Evolutionary conservation across 2,113 vertebrate genomes (phyloP), one percentile per base, ranked within the genome.

Genomic region (Phoxinus phoxinus): DNA sequence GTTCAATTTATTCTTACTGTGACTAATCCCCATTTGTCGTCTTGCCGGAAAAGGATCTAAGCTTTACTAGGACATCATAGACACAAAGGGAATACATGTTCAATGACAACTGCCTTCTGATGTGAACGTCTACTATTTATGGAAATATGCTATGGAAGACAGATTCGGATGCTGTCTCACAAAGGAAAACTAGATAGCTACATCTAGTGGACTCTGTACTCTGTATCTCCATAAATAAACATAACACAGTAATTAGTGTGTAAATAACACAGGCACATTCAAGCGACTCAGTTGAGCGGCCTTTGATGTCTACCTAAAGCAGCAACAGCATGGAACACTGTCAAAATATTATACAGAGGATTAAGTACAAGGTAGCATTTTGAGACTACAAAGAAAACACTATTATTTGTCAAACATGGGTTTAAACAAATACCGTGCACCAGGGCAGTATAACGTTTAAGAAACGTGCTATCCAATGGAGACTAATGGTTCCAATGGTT

Each of bases 1-100:
- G 63, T 61, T 48, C 30, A 35, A 71, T 74, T 86, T 80, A 58
- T 44, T 78, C 81, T 25, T 35, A 63, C 74, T 75, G 84, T 30
- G 81, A 86, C 84, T 84, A 80, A 80, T 83, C 84, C 76, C 74
- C 25, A 72, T 83, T 86, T 83, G 59, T 53, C 32, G 30, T 32
- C n/a, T 53, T 56, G 27, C 23, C 32, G 48, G 77, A 65, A 83
- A 81, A 73, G 58, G 56, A 88, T 83, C 74, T 56, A 58, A 80
- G 74, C 67, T 35, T 85, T 74, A 48, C 72, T 48, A 13, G 41
- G 10, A 61, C 27, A 72, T 72, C 53, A 35, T 37, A 67, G 84
- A 76, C 75, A 37, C 69, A 87, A 51, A 61, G 77, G 73, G 67
- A 84, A 87, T 48, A 10, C 46, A 76, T 76, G 69, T 71, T 78